Conservation (phyloP, 1,140 invertebrate species). For the Lineus longissimus region DNA sequence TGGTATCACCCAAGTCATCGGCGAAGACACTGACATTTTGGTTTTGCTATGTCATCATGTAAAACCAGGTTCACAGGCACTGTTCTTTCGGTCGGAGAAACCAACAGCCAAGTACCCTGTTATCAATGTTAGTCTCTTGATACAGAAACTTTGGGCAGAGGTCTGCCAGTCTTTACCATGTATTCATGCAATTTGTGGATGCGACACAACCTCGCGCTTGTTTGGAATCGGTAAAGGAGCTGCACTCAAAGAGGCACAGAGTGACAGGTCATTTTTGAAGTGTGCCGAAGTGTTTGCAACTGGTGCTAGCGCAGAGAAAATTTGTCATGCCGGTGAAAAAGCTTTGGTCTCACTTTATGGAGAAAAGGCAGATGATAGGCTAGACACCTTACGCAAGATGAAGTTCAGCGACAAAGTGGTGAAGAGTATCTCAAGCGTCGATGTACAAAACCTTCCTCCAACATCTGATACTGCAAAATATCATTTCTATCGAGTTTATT, state of each 20-base stretch:
- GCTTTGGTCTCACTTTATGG: background rate
- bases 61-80: background rate
- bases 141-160: background rate
- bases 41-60: background rate
- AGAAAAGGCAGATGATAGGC: background rate
- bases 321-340: background rate
- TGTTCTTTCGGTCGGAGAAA: background rate
- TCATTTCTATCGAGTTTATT: slow-evolving; percentile 7
- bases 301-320: background rate
- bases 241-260: background rate
- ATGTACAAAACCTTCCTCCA: background rate
- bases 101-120: background rate
- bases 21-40: slow-evolving; percentile 1
- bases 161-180: background rate
- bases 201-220: background rate
- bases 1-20: background rate
- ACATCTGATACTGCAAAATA: slow-evolving; percentile 12
- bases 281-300: background rate
- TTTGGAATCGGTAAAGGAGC: background rate
- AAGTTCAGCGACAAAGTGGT: background rate
- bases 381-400: background rate
- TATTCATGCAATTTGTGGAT: background rate
- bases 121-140: background rate
- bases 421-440: background rate
- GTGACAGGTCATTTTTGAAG: background rate